Evolutionary conservation across 2,113 vertebrate species (phyloP), one percentile per base, ranked within the genome.

Genomic region (Ivindomyrus marchei): DNA sequence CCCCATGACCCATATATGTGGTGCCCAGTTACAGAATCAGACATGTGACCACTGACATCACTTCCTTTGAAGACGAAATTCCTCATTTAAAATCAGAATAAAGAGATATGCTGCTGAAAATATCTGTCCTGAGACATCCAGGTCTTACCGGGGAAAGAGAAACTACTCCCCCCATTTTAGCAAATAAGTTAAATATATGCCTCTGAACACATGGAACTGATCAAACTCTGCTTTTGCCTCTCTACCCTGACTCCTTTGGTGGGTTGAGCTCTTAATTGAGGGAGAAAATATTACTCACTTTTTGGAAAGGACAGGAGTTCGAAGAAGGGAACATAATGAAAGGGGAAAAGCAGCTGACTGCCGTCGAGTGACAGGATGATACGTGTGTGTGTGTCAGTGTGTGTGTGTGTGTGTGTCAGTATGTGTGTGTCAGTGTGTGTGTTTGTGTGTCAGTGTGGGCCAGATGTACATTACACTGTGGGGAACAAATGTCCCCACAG

Each of bases 271-370:
- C 53, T 77, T 93, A 93, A 95, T 90, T 92, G 91, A 91, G 87
- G 92, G 88, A 95, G 94, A 95, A 95, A 94, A 92, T 95, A 93
- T 95, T 94, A 94, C 92, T 95, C 95, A 95, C 90, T 83, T 84
- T 84, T 91, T 93, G 92, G 93, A 95, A 93, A 39, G 62, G 89
- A 91, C 91, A 86, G 85, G 85, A 91, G 85, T 66, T 6, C 4
- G 90, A 88, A 92, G 89, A 94, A 89, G 92, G 91, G 93, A 94
- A 93, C 90, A 46, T 85, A 93, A 93, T 36, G 84, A 85, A 88
- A 90, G 13, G 87, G 87, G 90, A 92, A 91, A 92, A 92, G 91
- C 85, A 87, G 49, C 47, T 66, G 88, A 46, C 84, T 92, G 77
- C 31, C 58, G 3, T 11, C 27, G n/a, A 89, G 91, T 88, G 87